Conservation (phyloP, 2,797 vertebrate genomes). For the Buphagus erythrorhynchus region DNA sequence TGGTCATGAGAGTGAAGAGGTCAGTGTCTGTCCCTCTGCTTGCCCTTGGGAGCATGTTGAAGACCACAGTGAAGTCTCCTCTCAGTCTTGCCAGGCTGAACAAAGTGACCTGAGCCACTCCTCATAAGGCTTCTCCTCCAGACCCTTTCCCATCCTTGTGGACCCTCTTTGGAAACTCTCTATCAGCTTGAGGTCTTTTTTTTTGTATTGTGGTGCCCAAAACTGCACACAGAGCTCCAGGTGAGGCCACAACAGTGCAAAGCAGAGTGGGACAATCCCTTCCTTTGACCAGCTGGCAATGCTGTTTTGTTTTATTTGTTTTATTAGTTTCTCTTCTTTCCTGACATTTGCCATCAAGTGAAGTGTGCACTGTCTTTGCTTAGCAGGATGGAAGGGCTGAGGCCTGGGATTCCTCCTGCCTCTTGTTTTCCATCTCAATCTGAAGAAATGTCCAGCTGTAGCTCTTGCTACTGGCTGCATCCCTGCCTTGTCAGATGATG, state of each 20-base stretch:
- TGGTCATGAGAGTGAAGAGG: background rate
- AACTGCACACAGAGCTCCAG: fast-evolving
- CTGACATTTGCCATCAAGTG: fast-evolving
- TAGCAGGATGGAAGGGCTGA: background rate
- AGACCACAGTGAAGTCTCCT: background rate
- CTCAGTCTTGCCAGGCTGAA: background rate
- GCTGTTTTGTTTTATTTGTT: background rate
- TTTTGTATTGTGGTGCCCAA: background rate
- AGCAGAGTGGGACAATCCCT: background rate
- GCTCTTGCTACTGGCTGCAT: background rate
- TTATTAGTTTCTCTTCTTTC: background rate
- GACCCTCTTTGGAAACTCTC: background rate
- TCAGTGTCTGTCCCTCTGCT: background rate
- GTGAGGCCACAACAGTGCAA: background rate
- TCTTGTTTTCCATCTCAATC: background rate
- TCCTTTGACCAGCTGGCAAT: background rate
- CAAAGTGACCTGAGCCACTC: background rate
- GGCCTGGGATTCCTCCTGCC: background rate
- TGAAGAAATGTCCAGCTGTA: background rate
- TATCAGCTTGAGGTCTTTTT: background rate
- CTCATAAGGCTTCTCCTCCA: background rate
- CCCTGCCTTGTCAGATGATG: background rate
- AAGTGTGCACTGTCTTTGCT: background rate
- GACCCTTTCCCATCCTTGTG: background rate
- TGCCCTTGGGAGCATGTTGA: background rate